phyloP scores from a whole-genome alignment of 1,140 invertebrate genomes.

The Agrilus planipennis region DNA sequence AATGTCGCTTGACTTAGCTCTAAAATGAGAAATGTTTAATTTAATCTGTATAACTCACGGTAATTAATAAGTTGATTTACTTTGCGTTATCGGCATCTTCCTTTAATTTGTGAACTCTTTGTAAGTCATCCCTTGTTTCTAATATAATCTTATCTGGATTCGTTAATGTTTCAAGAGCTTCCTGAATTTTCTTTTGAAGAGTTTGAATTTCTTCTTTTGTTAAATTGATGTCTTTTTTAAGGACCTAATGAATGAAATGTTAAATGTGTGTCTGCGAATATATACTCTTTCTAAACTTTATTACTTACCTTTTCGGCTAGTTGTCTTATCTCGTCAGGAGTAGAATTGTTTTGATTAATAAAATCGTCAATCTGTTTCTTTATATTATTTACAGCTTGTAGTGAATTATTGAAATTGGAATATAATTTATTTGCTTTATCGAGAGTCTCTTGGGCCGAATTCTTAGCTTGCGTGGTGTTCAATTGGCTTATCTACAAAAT shows the following conservation, averaged over 20 bases:
- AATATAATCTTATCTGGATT: conserved; percentile 82
- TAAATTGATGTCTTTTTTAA: conserved; percentile 47
- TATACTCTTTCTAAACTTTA: conserved; percentile 20
- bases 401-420: conserved; percentile 25
- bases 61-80: conserved; percentile 34
- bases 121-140: conserved; percentile 69
- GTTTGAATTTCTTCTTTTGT: conserved; percentile 76
- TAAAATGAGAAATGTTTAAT: conserved; percentile 10
- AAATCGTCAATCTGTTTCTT: conserved; percentile 64
- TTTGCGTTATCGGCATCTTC: conserved; percentile 63
- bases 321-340: conserved; percentile 67
- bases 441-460: conserved; percentile 21
- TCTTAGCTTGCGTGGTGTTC: conserved; percentile 26
- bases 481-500: conserved; percentile 23
- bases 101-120: conserved; percentile 62
- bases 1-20: conserved; percentile 9
- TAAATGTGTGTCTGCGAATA: background rate
- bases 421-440: conserved; percentile 20
- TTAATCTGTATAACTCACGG: background rate
- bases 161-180: conserved; percentile 72
- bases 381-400: conserved; percentile 40
- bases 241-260: conserved; percentile 13
- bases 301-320: conserved; percentile 64
- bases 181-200: conserved; percentile 72
- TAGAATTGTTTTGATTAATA: conserved; percentile 60